phyloP scores from a whole-genome alignment of 2,797 vertebrate genomes.

The Holocentrus rufus region DNA sequence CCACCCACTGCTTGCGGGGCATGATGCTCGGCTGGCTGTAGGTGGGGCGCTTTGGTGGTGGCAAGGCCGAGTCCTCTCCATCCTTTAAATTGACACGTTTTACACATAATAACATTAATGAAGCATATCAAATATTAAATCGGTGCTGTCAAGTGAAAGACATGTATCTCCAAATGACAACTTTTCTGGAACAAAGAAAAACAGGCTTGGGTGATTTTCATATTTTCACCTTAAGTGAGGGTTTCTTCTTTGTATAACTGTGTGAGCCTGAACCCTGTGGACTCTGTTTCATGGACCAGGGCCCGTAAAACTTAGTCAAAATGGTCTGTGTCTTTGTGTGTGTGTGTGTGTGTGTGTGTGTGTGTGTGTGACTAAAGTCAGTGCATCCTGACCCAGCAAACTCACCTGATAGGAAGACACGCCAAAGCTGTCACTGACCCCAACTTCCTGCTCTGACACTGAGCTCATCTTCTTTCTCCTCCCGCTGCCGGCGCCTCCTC shows the following conservation, averaged over 20 bases:
- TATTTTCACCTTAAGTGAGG: too few species aligned
- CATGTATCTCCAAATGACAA: too few species aligned
- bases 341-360: too few species aligned
- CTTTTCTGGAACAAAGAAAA: too few species aligned
- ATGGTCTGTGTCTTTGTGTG: too few species aligned
- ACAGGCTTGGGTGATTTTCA: too few species aligned
- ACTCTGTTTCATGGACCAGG: too few species aligned
- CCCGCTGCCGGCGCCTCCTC: constrained; percentile 71
- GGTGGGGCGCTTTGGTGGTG: constrained; percentile 77
- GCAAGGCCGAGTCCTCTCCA: constrained; percentile 66
- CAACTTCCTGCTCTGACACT: constrained; percentile 79
- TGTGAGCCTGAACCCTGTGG: not conserved
- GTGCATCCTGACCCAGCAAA: too few species aligned
- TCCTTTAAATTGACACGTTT: constrained; percentile 54
- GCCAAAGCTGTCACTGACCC: constrained; percentile 85
- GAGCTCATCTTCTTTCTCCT: constrained; percentile 78
- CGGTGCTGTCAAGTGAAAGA: too few species aligned
- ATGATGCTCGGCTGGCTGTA: constrained; percentile 87
- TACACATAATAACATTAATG: not conserved
- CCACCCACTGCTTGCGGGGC: constrained; percentile 93
- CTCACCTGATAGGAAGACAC: constrained; percentile 84
- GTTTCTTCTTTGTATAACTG: not conserved
- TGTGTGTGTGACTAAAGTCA: too few species aligned
- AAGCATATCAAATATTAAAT: too few species aligned
- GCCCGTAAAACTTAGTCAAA: too few species aligned